A percentile compares a stretch with the other conserved stretches of the same genome.
Evolutionary conservation across 2,888 invertebrate genomes (phyloP).

Genomic region (Oegoconia quadripuncta): DNA sequence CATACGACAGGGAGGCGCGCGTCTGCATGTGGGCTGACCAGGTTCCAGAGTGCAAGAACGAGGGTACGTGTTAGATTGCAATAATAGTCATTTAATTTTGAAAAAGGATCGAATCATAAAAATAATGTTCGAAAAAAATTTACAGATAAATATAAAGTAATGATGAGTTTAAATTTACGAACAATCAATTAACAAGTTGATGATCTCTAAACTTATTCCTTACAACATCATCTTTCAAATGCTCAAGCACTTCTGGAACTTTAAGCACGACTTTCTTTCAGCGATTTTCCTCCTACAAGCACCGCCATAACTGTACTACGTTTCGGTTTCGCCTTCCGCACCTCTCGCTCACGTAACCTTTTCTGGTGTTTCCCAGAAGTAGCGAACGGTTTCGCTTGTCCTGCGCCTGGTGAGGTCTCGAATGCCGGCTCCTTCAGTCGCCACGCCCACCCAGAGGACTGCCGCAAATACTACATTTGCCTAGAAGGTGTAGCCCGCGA

Average conservation of each 20-base stretch:
- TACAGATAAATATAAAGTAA: background rate
- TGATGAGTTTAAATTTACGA: too few species aligned
- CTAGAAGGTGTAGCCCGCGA: slow-evolving; percentile 93
- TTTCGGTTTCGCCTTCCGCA: slow-evolving; percentile 50
- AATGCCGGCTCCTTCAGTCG: slow-evolving; percentile 94
- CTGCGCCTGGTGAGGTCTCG: slow-evolving; percentile 89
- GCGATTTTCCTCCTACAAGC: slow-evolving; percentile 32
- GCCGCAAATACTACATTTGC: slow-evolving; percentile 97
- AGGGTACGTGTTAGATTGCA: slow-evolving; percentile 79
- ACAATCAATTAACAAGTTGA: too few species aligned
- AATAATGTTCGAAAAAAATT: background rate
- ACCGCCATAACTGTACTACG: slow-evolving; percentile 34
- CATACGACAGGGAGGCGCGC: slow-evolving; percentile 95
- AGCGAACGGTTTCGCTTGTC: slow-evolving; percentile 93
- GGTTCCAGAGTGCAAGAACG: slow-evolving; percentile 93
- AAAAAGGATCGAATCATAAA: background rate
- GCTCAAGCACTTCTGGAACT: slow-evolving; percentile 13
- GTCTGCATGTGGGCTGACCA: slow-evolving; percentile 99
- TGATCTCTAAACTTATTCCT: background rate
- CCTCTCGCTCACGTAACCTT: slow-evolving; percentile 53
- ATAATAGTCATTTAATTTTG: background rate
- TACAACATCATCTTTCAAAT: slow-evolving; percentile 5
- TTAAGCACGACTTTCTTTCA: slow-evolving; percentile 27
- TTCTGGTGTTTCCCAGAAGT: slow-evolving; percentile 84
- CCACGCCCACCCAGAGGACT: slow-evolving; percentile 96